A percentile compares a stretch with the other conserved stretches of the same genome.
phyloP scores from a whole-genome alignment of 2,888 invertebrate species.

The Acleris emargana region DNA sequence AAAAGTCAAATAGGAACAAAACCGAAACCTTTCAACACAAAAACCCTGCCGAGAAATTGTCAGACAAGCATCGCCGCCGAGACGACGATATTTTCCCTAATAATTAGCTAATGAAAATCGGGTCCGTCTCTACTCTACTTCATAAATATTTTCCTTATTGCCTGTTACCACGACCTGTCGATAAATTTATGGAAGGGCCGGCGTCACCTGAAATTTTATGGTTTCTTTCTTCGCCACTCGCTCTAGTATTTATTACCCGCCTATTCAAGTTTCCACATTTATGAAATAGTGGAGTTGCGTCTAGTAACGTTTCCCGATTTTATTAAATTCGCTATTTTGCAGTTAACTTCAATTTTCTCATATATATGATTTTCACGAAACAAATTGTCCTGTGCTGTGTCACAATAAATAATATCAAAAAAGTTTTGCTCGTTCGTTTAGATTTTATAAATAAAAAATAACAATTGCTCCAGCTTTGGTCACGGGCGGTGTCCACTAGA shows the following conservation, averaged over 20 bases:
- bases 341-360: neutral
- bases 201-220: slow-evolving; percentile 81
- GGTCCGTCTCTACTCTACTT: slow-evolving; percentile 66
- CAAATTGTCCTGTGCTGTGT: neutral
- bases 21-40: neutral
- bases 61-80: slow-evolving; percentile 36
- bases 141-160: slow-evolving; percentile 81
- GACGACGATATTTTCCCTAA: slow-evolving; percentile 42
- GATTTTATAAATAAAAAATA: neutral
- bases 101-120: slow-evolving; percentile 81
- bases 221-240: slow-evolving; percentile 69
- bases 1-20: too few relatives aligned
- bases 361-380: neutral
- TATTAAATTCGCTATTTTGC: neutral
- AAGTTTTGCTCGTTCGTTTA: neutral
- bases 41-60: slow-evolving; percentile 8
- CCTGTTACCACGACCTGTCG: slow-evolving; percentile 81
- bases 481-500: too few relatives aligned
- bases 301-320: neutral
- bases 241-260: slow-evolving; percentile 64
- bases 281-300: slow-evolving; percentile 29
- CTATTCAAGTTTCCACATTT: slow-evolving; percentile 34
- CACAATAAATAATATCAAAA: neutral
- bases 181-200: slow-evolving; percentile 80
- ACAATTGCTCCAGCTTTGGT: neutral